phyloP scores from a whole-genome alignment of 2,113 vertebrate species.

The Scomber japonicus region DNA sequence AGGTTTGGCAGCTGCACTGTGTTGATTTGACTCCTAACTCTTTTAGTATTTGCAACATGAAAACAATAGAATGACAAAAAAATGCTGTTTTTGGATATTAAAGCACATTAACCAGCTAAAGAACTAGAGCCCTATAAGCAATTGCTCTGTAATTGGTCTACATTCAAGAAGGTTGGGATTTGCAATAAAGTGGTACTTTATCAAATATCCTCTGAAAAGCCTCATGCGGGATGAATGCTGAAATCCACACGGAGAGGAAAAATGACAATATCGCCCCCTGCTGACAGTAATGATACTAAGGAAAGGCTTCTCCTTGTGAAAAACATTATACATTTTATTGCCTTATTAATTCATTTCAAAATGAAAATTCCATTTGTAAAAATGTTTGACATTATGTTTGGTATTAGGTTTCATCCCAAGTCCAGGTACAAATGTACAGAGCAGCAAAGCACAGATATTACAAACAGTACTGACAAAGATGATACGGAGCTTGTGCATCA shows the following conservation, averaged over 20 bases:
- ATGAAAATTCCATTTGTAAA: neutral
- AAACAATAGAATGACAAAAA: constrained; percentile 18
- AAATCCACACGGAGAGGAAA: constrained; percentile 24
- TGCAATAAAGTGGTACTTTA: constrained; percentile 26
- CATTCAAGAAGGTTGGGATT: constrained; percentile 29
- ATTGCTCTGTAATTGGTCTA: neutral
- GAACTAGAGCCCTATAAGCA: neutral
- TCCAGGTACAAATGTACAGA: constrained; percentile 5
- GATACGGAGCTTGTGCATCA: constrained; percentile 36
- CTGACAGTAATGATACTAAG: constrained; percentile 31
- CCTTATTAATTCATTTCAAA: neutral
- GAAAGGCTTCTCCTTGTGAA: neutral
- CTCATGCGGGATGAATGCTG: constrained; percentile 23
- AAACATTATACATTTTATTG: neutral
- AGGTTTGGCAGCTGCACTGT: constrained; percentile 23
- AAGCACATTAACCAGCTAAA: constrained; percentile 12
- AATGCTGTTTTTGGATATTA: constrained; percentile 18
- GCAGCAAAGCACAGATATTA: constrained; percentile 22
- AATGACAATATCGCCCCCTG: constrained; percentile 77
- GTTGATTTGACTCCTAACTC: constrained; percentile 1
- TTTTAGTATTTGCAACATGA: constrained; percentile 2
- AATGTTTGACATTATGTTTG: neutral
- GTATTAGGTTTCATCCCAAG: neutral
- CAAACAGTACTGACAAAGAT: constrained; percentile 29
- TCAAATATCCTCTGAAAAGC: neutral